Conservation (phyloP, 2,797 vertebrate species). For the Pyrocephalus nanus region DNA sequence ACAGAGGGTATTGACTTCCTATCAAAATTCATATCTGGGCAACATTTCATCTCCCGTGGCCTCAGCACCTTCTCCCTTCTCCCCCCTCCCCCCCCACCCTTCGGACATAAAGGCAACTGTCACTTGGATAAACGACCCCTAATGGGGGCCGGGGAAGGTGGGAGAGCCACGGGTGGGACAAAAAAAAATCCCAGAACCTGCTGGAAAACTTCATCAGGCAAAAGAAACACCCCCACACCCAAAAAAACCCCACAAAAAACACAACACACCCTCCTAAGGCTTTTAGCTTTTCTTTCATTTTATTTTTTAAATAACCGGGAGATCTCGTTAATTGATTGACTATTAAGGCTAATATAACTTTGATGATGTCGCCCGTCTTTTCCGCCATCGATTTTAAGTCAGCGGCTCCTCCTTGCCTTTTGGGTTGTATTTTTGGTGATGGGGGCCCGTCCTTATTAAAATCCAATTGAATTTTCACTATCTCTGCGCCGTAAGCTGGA, state of each 20-base stretch:
- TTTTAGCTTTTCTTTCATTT: background rate
- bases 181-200: background rate
- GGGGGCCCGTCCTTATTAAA: conserved; percentile 12
- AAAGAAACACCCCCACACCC: background rate
- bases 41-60: conserved; percentile 85
- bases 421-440: conserved; percentile 54
- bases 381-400: conserved; percentile 71
- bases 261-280: background rate
- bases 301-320: conserved; percentile 45
- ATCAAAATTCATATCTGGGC: conserved; percentile 86
- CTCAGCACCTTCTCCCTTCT: conserved; percentile 85
- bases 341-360: conserved; percentile 77
- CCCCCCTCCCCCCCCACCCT: conserved; percentile 79
- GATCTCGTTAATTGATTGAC: conserved; percentile 74
- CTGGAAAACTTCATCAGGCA: conserved; percentile 9
- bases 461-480: conserved; percentile 56
- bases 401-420: conserved; percentile 8
- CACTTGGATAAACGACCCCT: conserved; percentile 68
- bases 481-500: conserved; percentile 30
- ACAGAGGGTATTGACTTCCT: conserved; percentile 88
- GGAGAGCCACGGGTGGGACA: background rate
- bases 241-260: too few relatives aligned
- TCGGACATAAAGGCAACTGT: conserved; percentile 83
- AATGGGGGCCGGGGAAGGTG: background rate
- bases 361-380: conserved; percentile 75